A percentile compares a stretch with the other conserved stretches of the same genome.
Conservation (phyloP, 2,113 vertebrate species). For the Carassius gibelio region DNA sequence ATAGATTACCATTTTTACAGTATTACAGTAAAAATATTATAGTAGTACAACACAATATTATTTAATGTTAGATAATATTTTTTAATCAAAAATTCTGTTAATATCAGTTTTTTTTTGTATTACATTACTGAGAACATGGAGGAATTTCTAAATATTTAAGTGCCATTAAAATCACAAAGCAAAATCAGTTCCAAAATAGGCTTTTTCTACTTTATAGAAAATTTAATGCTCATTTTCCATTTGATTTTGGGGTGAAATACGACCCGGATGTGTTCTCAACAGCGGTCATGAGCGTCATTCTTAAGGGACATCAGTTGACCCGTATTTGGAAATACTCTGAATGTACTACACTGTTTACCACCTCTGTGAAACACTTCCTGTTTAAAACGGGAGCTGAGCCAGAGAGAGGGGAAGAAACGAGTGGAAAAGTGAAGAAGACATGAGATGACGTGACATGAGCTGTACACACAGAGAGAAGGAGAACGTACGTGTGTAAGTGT, state of each 20-base stretch:
- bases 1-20: neutral
- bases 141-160: neutral
- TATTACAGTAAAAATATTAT: neutral
- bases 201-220: neutral
- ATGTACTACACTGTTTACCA: neutral
- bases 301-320: neutral
- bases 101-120: neutral
- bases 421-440: conserved; percentile 49
- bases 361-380: neutral
- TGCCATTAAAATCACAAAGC: too few relatives aligned
- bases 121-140: too few relatives aligned
- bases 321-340: neutral
- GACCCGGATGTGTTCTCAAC: neutral
- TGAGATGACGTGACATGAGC: neutral
- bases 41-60: neutral
- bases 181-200: neutral
- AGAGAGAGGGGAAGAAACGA: conserved; percentile 28
- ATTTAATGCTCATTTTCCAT: neutral
- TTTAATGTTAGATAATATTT: neutral
- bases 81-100: neutral
- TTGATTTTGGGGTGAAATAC: neutral
- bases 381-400: conserved; percentile 33
- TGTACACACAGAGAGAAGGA: conserved; percentile 29
- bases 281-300: neutral
- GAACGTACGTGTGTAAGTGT: neutral